A percentile compares a stretch with the other conserved stretches of the same genome.
Conservation (phyloP, 2,888 invertebrate species). For the Chloroclystis v-ata region DNA sequence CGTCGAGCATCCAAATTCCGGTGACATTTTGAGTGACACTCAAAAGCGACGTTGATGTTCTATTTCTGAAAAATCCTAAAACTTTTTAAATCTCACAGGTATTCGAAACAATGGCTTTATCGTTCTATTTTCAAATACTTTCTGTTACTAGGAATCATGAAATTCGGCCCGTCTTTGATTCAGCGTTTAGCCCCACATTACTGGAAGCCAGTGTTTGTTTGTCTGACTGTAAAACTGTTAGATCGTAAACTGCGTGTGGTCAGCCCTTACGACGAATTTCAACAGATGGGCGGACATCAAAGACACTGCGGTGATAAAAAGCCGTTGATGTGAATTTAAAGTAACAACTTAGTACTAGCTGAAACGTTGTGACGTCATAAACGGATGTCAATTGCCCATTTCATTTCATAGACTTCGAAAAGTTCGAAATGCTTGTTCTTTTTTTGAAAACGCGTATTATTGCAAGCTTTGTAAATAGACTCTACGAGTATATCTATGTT, state of each 20-base stretch:
- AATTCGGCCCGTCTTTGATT: constrained; percentile 70
- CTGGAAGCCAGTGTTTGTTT: constrained; percentile 75
- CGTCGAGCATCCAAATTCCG: neutral
- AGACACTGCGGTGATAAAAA: constrained; percentile 67
- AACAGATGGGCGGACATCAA: constrained; percentile 75
- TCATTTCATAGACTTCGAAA: no score
- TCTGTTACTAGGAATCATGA: constrained; percentile 57
- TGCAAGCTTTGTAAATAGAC: no score
- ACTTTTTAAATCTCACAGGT: neutral
- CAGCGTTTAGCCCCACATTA: constrained; percentile 56
- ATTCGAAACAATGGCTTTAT: constrained; percentile 27
- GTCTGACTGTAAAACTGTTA: constrained; percentile 71
- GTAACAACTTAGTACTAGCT: constrained; percentile 63
- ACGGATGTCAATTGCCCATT: neutral
- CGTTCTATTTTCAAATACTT: constrained; percentile 37
- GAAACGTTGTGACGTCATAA: constrained; percentile 1
- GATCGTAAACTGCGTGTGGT: constrained; percentile 77
- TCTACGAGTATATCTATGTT: no score
- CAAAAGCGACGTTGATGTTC: neutral
- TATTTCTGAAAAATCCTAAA: constrained; percentile 2
- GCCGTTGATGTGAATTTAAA: constrained; percentile 66
- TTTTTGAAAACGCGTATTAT: no score
- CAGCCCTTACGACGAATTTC: constrained; percentile 76
- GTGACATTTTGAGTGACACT: neutral
- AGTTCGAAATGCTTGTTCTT: neutral